phyloP scores from a whole-genome alignment of 2,888 invertebrate genomes.

The Apamea monoglypha region DNA sequence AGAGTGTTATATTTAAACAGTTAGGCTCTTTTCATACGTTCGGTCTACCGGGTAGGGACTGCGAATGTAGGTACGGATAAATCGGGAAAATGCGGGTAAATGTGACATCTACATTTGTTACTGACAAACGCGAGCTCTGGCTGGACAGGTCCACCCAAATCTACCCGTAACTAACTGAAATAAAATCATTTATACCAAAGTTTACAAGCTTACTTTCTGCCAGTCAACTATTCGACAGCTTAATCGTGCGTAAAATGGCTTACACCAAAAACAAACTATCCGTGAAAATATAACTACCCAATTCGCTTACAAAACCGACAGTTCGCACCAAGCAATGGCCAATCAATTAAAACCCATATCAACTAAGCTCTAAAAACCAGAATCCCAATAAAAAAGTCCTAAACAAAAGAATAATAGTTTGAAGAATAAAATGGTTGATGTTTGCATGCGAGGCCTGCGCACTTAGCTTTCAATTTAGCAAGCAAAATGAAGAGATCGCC shows the following conservation, averaged over 20 bases:
- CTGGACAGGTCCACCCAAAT: neutral
- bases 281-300: neutral
- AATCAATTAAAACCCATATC: neutral
- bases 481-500: constrained; percentile 83
- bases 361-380: neutral
- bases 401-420: constrained; percentile 17
- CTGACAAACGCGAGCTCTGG: neutral
- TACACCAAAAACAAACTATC: neutral
- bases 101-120: neutral
- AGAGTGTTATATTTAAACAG: neutral
- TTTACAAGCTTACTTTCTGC: neutral
- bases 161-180: neutral
- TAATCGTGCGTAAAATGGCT: neutral
- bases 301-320: neutral
- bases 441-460: constrained; percentile 45
- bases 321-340: too few relatives aligned
- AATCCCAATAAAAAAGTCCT: neutral
- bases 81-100: neutral
- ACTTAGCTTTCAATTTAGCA: constrained; percentile 80
- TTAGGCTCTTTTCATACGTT: neutral
- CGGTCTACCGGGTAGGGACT: too few relatives aligned
- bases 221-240: neutral
- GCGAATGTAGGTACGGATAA: neutral
- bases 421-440: constrained; percentile 38
- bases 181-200: neutral